A percentile compares a stretch with the other conserved stretches of the same genome.
Evolutionary conservation across 1,140 invertebrate genomes (phyloP).

Genomic region (Trichogramma pretiosum): DNA sequence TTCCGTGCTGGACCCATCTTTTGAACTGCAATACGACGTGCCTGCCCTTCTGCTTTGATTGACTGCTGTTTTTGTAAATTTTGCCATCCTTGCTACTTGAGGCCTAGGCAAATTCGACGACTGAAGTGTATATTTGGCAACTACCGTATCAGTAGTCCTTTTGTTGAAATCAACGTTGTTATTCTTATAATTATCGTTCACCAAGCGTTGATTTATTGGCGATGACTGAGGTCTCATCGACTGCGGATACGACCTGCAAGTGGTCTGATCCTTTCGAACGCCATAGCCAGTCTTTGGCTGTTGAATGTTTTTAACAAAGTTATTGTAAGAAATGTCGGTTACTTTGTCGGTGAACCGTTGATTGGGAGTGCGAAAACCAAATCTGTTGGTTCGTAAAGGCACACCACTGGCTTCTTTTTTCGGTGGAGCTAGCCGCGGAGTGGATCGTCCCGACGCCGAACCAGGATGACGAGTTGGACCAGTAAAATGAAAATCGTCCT

Average conservation of each 20-base stretch:
- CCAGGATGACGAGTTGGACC: conserved; percentile 21
- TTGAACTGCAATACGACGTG: conserved; percentile 35
- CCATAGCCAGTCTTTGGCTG: conserved; percentile 30
- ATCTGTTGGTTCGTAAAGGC: conserved; percentile 43
- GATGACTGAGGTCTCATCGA: conserved; percentile 25
- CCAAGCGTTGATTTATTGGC: conserved; percentile 23
- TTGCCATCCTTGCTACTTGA: conserved; percentile 62
- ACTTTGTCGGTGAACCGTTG: conserved; percentile 43
- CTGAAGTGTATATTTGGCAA: conserved; percentile 60
- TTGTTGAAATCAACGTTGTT: conserved; percentile 19
- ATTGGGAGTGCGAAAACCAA: conserved; percentile 45
- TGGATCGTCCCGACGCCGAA: conserved; percentile 42
- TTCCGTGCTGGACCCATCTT: conserved; percentile 47
- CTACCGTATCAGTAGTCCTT: conserved; percentile 22
- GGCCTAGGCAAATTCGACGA: conserved; percentile 62
- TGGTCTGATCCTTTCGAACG: conserved; percentile 19
- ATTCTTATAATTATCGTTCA: conserved; percentile 18
- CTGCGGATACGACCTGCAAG: conserved; percentile 12
- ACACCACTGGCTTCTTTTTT: conserved; percentile 43
- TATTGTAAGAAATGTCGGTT: conserved; percentile 36
- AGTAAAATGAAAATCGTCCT: conserved; percentile 28
- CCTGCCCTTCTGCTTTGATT: conserved; percentile 45
- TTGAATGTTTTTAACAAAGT: conserved; percentile 26
- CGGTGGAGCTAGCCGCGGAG: conserved; percentile 44
- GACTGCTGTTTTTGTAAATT: conserved; percentile 65